These are phyloP conservation scores for Ariolimax columbianus DNA, from an alignment of 2,888 invertebrate species.

Conservation along the genomic window DNA sequence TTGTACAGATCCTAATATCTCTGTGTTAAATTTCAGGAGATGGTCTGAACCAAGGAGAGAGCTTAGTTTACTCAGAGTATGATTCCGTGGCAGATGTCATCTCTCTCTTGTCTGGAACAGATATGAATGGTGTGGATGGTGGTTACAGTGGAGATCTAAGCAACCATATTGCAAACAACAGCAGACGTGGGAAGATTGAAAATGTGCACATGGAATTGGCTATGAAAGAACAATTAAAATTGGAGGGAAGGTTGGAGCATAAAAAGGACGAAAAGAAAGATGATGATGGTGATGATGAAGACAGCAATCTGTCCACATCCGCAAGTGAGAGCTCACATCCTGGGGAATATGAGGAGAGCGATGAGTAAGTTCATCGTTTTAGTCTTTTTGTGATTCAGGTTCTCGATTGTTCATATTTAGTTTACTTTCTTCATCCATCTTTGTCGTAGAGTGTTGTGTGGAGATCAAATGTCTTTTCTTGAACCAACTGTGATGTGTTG, in stretches of 20 bases:
- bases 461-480: too few relatives aligned
- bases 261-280: not conserved
- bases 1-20: not conserved
- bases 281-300: conserved; percentile 29
- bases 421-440: not conserved
- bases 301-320: conserved; percentile 50
- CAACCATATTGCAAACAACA: conserved; percentile 37
- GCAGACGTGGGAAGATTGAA: not conserved
- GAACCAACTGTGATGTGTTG: too few relatives aligned
- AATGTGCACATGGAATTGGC: not conserved
- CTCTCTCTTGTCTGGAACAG: conserved; percentile 59
- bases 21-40: conserved; percentile 2
- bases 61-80: conserved; percentile 53
- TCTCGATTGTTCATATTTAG: not conserved
- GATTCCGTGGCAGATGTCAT: conserved; percentile 71
- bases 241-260: not conserved
- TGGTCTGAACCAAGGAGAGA: not conserved
- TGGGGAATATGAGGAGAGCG: conserved; percentile 67
- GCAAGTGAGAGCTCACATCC: conserved; percentile 55
- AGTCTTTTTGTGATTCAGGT: too few relatives aligned
- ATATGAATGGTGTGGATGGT: conserved; percentile 33
- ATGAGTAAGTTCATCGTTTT: conserved; percentile 69
- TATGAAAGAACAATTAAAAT: not conserved
- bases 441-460: too few relatives aligned
- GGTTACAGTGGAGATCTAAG: not conserved